Conservation (phyloP, 2,888 invertebrate species). For the Caenorhabditis auriculariae region DNA sequence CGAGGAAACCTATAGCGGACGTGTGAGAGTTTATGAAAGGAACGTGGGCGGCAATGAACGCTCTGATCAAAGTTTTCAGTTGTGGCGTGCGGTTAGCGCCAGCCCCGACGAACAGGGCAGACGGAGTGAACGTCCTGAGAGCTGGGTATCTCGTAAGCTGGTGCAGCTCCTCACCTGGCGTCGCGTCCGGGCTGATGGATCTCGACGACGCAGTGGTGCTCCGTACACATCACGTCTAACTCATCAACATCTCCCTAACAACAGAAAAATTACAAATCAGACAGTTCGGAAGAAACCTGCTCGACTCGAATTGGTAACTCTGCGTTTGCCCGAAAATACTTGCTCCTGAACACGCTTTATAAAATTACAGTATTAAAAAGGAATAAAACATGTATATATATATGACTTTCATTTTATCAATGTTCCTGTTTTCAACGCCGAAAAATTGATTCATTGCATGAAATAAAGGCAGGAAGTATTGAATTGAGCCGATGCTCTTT, state of each 20-base stretch:
- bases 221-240: slow-evolving; percentile 43
- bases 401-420: too few relatives aligned
- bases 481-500: too few relatives aligned
- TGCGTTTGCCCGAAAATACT: slow-evolving; percentile 38
- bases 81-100: slow-evolving; percentile 33
- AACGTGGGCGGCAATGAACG: slow-evolving; percentile 39
- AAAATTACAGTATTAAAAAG: too few relatives aligned
- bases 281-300: slow-evolving; percentile 18
- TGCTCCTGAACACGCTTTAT: slow-evolving; percentile 14
- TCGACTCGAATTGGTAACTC: slow-evolving; percentile 39
- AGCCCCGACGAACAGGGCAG: slow-evolving; percentile 36
- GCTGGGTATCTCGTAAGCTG: background rate
- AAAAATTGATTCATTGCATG: too few relatives aligned
- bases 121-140: slow-evolving; percentile 27
- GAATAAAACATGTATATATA: too few relatives aligned
- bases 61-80: slow-evolving; percentile 30
- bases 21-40: slow-evolving; percentile 41
- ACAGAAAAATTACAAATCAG: background rate
- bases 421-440: too few relatives aligned
- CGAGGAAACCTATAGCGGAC: slow-evolving; percentile 37
- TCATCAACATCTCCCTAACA: slow-evolving; percentile 41
- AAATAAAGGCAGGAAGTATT: too few relatives aligned
- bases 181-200: slow-evolving; percentile 33
- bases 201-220: slow-evolving; percentile 38
- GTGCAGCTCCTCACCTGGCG: too few relatives aligned